A percentile compares a stretch with the other conserved stretches of the same genome.
phyloP scores from a whole-genome alignment of 2,113 vertebrate genomes.

The Catharus bicknelli region DNA sequence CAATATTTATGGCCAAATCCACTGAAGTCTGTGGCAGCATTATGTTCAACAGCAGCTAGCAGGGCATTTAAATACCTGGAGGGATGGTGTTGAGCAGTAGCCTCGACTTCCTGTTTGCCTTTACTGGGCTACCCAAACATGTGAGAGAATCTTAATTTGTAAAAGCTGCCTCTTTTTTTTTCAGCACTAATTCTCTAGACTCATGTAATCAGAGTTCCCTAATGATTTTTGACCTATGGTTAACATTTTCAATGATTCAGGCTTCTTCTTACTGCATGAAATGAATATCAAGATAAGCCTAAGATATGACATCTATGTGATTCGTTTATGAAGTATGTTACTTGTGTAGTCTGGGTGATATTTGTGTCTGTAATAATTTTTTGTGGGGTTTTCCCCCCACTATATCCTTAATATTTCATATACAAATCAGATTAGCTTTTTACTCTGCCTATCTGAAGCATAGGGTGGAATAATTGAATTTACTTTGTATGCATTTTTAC shows the following conservation, averaged over 20 bases:
- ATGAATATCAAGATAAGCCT: neutral
- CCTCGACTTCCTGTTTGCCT: neutral
- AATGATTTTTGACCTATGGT: neutral
- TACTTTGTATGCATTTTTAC: neutral
- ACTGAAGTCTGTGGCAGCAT: neutral
- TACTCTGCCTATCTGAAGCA: neutral
- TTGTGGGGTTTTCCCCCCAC: accelerated
- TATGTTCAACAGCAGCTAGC: neutral
- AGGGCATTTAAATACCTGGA: neutral
- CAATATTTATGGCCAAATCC: neutral
- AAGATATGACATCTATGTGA: neutral
- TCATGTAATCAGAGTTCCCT: neutral
- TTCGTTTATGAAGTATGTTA: neutral
- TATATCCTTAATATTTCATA: no score
- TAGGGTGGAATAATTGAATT: neutral
- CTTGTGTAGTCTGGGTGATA: neutral
- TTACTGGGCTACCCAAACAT: neutral
- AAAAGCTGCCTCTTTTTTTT: neutral
- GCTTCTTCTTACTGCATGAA: neutral
- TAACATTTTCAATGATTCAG: neutral
- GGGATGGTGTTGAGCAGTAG: neutral
- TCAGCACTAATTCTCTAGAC: neutral
- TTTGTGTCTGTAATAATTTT: neutral
- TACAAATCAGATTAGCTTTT: accelerated
- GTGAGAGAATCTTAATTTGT: neutral